Percentiles rank a stretch among this genome's conserved stretches.
These are phyloP conservation scores for Bufotes viridis DNA, from an alignment of 2,797 vertebrate genomes.

Conservation along the genomic window DNA sequence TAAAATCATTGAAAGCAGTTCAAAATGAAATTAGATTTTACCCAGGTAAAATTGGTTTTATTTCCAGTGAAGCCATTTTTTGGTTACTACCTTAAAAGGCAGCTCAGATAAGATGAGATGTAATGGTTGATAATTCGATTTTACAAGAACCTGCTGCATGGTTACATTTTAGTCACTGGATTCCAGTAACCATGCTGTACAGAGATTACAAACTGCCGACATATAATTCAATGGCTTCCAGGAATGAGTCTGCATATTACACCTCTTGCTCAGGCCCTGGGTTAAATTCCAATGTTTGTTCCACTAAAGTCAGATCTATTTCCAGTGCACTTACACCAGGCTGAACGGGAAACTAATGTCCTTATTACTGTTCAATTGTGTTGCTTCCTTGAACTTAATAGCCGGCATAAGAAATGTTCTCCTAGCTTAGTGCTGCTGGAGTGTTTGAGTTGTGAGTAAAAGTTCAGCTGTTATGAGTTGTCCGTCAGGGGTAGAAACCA, in stretches of 20 bases:
- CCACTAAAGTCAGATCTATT: constrained; percentile 53
- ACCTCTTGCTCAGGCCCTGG: background rate
- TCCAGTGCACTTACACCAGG: constrained; percentile 34
- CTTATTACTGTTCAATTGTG: constrained; percentile 55
- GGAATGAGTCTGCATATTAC: constrained; percentile 24
- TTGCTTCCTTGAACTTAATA: constrained; percentile 35
- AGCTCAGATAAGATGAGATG: background rate
- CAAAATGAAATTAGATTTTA: background rate
- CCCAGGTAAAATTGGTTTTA: background rate
- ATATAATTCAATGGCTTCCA: background rate
- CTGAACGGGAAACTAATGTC: constrained; percentile 50
- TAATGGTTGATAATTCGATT: background rate
- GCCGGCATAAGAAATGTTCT: constrained; percentile 38
- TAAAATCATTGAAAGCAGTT: background rate
- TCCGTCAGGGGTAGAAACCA: constrained; percentile 16
- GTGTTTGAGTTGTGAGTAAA: constrained; percentile 59
- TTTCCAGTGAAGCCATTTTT: background rate
- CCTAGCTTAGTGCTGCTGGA: constrained; percentile 22
- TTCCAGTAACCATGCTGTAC: background rate
- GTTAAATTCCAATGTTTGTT: constrained; percentile 45
- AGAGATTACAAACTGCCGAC: background rate
- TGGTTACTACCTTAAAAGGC: background rate
- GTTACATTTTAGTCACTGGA: background rate
- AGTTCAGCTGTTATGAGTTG: constrained; percentile 47
- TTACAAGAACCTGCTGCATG: background rate